A percentile compares a stretch with the other conserved stretches of the same genome.
These are phyloP conservation scores for Macrotus californicus DNA, from an alignment of 2,113 vertebrate genomes.

Conservation along the genomic window DNA sequence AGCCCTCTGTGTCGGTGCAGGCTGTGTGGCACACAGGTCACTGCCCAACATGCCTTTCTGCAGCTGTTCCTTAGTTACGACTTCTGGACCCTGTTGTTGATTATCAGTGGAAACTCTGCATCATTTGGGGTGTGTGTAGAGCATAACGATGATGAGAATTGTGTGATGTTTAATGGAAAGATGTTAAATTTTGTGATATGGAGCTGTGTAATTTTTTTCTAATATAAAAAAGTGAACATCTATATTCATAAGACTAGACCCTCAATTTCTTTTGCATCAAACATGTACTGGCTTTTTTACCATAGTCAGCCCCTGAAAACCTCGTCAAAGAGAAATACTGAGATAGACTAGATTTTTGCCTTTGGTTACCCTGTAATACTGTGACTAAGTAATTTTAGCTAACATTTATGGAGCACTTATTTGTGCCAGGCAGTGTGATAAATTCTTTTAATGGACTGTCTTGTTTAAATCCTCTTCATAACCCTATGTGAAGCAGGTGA, in stretches of 20 bases:
- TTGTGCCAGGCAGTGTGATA: not conserved
- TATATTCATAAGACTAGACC: slow-evolving; percentile 56
- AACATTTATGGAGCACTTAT: slow-evolving; percentile 24
- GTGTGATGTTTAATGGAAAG: slow-evolving; percentile 49
- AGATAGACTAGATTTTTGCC: not conserved
- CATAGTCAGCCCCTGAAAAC: not conserved
- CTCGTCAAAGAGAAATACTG: slow-evolving; percentile 9
- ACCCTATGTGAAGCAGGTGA: not conserved
- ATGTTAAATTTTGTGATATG: slow-evolving; percentile 56
- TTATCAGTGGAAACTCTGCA: not conserved
- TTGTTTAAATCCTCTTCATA: slow-evolving; percentile 10
- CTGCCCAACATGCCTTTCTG: slow-evolving; percentile 21
- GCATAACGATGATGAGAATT: slow-evolving; percentile 5
- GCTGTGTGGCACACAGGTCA: not conserved
- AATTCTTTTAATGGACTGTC: not conserved
- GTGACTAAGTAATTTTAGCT: slow-evolving; percentile 10
- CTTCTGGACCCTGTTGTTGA: slow-evolving; percentile 33
- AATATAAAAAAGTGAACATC: slow-evolving; percentile 60
- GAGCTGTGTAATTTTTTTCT: slow-evolving; percentile 62
- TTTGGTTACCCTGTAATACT: not conserved
- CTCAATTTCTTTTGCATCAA: slow-evolving; percentile 19
- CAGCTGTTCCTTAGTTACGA: slow-evolving; percentile 14
- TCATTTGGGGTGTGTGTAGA: slow-evolving; percentile 27
- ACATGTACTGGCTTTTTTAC: not conserved
- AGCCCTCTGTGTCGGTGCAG: not conserved